phyloP scores from a whole-genome alignment of 2,888 invertebrate genomes.

The Anarsia innoxiella region DNA sequence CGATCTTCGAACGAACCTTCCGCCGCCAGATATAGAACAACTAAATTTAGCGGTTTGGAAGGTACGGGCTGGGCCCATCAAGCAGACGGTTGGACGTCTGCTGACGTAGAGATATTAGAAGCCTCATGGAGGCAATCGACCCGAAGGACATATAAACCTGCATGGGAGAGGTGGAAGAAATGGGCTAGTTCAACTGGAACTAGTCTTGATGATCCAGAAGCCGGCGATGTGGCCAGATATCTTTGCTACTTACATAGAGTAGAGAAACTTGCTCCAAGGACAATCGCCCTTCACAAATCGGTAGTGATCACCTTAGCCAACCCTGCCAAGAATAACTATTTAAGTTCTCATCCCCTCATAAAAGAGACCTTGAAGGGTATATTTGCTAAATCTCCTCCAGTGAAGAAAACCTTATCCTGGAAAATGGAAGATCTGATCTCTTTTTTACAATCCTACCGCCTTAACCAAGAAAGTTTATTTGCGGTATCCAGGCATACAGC shows the following conservation, averaged over 20 bases:
- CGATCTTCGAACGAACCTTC: no score
- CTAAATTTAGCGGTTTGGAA: slow-evolving; percentile 20
- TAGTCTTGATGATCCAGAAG: slow-evolving; percentile 1
- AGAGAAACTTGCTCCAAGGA: slow-evolving; percentile 6
- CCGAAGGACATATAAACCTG: slow-evolving; percentile 18
- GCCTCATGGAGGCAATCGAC: slow-evolving; percentile 18
- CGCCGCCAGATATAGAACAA: slow-evolving; percentile 1
- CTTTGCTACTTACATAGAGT: slow-evolving; percentile 7
- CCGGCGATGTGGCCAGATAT: slow-evolving; percentile 11
- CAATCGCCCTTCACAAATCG: slow-evolving; percentile 15
- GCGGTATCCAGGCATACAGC: slow-evolving; percentile 9
- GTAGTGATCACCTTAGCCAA: slow-evolving; percentile 12
- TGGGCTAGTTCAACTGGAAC: slow-evolving; percentile 2
- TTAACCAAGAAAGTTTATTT: background rate
- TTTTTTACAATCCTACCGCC: background rate
- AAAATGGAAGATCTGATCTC: background rate
- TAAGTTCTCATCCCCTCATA: slow-evolving; percentile 1
- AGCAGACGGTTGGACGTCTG: slow-evolving; percentile 9
- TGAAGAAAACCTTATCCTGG: slow-evolving; percentile 4
- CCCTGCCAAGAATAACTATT: background rate
- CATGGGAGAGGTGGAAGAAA: slow-evolving; percentile 14
- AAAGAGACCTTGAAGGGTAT: slow-evolving; percentile 1
- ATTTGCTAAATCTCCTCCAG: background rate
- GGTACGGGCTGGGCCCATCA: slow-evolving; percentile 19
- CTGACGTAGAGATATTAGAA: slow-evolving; percentile 12